Base-by-base conservation (phyloP, 2,888 invertebrate species). In the Halictus quadricinctus region DNA sequence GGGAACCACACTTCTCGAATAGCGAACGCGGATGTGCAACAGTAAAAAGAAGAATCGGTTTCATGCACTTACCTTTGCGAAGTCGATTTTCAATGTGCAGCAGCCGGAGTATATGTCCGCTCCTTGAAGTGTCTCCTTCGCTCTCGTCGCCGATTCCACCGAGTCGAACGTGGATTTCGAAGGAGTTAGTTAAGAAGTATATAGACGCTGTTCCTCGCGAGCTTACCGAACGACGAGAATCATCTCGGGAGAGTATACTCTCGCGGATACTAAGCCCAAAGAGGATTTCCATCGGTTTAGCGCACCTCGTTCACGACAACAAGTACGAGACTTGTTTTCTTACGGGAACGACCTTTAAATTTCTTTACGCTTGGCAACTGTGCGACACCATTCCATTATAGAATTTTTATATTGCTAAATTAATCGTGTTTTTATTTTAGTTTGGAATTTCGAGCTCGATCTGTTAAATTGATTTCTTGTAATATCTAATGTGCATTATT, bases 71-170 rank as follows among this genome's bases (percentile, higher is more conserved):
- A 99, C 99, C 98, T 99, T 99, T 81, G 99, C 99, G 95, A 97
- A 99, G 96, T 99, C 99, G 95, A 99, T 99, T 96, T 99, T 99
- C 93, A 99, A 96, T 88, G 99, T 99, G 95, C 99, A 99, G 96
- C 99, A 99, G 88, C 99, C 99, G 74, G 99, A 99, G 96, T 99
- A 99, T 94, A 99, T 99, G 95, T 99, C 99, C 88, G 99, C 99
- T 90, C 99, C 99, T 95, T 99, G 98, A 91, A 99, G 96, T 87
- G 98, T 97, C 92, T 99, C 98, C 95, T 99, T 99, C 87, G 99
- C 99, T 94, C 98, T 95, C 91, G 98, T 97, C 83, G 99, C 99
- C 18, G 98, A 97, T 93, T 99, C 99, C 92, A 98, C 96, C 93
- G 96, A 97, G 95, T 99, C 99, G 95, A 99, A 99, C 96, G 96